Percentiles rank a stretch among this genome's conserved stretches.
phyloP scores from a whole-genome alignment of 2,797 vertebrate genomes.

The Rhodeus uyekii region DNA sequence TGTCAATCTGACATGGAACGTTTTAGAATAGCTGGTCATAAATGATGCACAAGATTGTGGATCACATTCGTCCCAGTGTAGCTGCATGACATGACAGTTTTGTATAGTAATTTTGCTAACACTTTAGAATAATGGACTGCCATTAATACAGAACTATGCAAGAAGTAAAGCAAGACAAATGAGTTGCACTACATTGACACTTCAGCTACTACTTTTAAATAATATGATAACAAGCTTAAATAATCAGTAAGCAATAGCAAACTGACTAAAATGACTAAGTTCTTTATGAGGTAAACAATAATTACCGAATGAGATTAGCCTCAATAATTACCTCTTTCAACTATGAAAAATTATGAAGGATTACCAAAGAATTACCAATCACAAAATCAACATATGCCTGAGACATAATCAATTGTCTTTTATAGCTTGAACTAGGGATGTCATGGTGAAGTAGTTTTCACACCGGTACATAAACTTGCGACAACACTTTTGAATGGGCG shows the following conservation, averaged over 20 bases:
- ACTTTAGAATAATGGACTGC: background rate
- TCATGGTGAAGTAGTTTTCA: background rate
- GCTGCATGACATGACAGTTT: background rate
- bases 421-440: background rate
- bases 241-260: background rate
- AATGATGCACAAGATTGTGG: background rate
- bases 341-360: background rate
- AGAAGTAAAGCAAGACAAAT: background rate
- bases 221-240: background rate
- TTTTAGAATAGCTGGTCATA: background rate
- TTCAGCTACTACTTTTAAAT: background rate
- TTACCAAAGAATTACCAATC: background rate
- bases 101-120: background rate
- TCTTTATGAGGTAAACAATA: background rate
- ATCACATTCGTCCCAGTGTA: background rate
- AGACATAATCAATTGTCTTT: background rate
- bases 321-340: background rate
- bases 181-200: background rate
- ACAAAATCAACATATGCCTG: background rate
- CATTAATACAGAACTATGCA: too few relatives aligned
- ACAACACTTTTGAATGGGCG: too few relatives aligned
- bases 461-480: background rate
- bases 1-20: background rate
- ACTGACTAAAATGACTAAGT: background rate
- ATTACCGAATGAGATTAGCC: background rate